phyloP scores from a whole-genome alignment of 1,140 invertebrate genomes.

The Pseudomyrmex gracilis region DNA sequence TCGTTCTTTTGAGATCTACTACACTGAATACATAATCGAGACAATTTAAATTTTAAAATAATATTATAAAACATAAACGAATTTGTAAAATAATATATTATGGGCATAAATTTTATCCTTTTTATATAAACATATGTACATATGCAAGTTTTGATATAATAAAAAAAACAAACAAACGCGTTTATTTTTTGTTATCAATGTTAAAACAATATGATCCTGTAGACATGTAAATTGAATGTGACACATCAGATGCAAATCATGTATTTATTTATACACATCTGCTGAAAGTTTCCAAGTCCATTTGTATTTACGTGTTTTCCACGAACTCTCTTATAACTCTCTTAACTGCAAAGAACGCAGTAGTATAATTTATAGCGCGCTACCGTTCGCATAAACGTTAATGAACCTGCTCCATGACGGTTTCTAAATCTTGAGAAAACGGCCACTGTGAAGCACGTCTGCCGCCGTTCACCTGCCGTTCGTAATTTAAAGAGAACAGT shows the following conservation, averaged over 20 bases:
- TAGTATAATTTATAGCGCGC: constrained; percentile 22
- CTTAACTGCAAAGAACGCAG: neutral
- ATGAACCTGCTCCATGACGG: constrained; percentile 22
- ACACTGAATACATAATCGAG: neutral
- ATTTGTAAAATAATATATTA: neutral
- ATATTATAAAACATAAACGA: neutral
- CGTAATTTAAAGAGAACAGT: constrained; percentile 42
- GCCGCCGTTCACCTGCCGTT: constrained; percentile 21
- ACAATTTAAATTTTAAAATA: constrained; percentile 6
- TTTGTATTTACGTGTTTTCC: neutral
- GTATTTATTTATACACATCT: too few relatives aligned
- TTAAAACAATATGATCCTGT: too few relatives aligned
- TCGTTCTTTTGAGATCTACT: constrained; percentile 10
- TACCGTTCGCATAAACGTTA: constrained; percentile 33
- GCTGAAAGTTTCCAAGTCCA: too few relatives aligned
- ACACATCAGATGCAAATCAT: too few relatives aligned
- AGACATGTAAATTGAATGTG: too few relatives aligned
- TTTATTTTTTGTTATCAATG: too few relatives aligned
- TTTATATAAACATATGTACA: neutral
- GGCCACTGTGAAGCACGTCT: neutral
- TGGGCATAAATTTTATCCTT: neutral
- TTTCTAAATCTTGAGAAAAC: constrained; percentile 55
- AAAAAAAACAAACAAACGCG: too few relatives aligned
- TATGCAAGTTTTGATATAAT: too few relatives aligned
- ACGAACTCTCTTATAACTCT: neutral